These are phyloP conservation scores for Lepisosteus osseus DNA, from an alignment of 2,113 vertebrate species.

Conservation along the genomic window DNA sequence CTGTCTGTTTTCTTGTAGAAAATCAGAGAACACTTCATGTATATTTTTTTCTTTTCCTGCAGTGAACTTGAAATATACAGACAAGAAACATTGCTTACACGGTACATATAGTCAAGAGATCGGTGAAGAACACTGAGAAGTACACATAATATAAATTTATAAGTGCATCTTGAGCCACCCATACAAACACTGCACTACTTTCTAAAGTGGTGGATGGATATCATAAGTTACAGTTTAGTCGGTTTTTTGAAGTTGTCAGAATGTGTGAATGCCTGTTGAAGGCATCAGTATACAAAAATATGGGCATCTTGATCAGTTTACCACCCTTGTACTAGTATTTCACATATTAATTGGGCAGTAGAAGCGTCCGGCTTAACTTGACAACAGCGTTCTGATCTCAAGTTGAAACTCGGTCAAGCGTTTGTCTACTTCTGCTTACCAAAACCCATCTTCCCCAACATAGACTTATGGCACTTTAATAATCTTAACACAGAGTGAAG, in stretches of 20 bases:
- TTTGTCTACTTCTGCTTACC: background rate
- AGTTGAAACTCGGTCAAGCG: too few species aligned
- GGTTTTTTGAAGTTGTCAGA: too few species aligned
- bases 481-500: conserved; percentile 19
- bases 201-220: background rate
- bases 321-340: too few species aligned
- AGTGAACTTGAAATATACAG: conserved; percentile 6
- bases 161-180: background rate
- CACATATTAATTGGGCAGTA: too few species aligned
- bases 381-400: background rate
- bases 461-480: conserved; percentile 18
- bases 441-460: conserved; percentile 3
- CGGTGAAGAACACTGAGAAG: conserved; percentile 1
- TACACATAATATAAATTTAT: background rate
- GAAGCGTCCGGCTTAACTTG: background rate
- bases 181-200: background rate
- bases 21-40: too few species aligned
- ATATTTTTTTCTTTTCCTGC: conserved; percentile 3
- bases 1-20: background rate
- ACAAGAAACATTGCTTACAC: conserved; percentile 1
- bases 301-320: too few species aligned
- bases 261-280: too few species aligned
- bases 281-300: too few species aligned
- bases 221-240: too few species aligned
- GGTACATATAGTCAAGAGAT: background rate